Percentiles rank a stretch among this genome's conserved stretches.
These are phyloP conservation scores for Python bivittatus DNA, from an alignment of 2,113 vertebrate genomes.

Conservation along the genomic window DNA sequence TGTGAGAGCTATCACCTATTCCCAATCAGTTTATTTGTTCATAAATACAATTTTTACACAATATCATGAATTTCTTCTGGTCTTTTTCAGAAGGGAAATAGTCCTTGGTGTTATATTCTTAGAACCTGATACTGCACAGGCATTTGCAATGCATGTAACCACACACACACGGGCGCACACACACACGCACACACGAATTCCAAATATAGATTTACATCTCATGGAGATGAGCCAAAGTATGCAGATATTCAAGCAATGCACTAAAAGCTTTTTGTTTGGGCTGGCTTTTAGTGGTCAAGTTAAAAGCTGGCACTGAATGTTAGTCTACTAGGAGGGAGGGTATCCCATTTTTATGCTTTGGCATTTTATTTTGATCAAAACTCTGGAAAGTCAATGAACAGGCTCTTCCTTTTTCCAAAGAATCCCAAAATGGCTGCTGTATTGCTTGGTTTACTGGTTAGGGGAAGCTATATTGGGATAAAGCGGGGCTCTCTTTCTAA, in stretches of 20 bases:
- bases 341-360: background rate
- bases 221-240: background rate
- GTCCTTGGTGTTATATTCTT: background rate
- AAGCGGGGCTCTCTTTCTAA: background rate
- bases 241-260: background rate
- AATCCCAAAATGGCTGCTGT: background rate
- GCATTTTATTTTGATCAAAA: background rate
- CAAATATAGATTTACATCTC: background rate
- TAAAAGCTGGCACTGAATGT: background rate
- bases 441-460: background rate
- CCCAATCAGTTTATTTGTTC: background rate
- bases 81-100: background rate
- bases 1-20: background rate
- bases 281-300: background rate
- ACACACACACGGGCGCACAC: background rate
- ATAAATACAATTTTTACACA: background rate
- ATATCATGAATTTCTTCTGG: background rate
- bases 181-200: background rate
- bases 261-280: background rate
- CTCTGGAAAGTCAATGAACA: background rate
- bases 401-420: background rate
- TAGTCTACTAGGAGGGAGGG: background rate
- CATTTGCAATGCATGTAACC: background rate
- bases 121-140: background rate
- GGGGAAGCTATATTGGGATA: background rate